These are phyloP conservation scores for Bolinopsis microptera DNA, from an alignment of 37 sponge, comb jelly and placozoan species.

Conservation along the genomic window DNA sequence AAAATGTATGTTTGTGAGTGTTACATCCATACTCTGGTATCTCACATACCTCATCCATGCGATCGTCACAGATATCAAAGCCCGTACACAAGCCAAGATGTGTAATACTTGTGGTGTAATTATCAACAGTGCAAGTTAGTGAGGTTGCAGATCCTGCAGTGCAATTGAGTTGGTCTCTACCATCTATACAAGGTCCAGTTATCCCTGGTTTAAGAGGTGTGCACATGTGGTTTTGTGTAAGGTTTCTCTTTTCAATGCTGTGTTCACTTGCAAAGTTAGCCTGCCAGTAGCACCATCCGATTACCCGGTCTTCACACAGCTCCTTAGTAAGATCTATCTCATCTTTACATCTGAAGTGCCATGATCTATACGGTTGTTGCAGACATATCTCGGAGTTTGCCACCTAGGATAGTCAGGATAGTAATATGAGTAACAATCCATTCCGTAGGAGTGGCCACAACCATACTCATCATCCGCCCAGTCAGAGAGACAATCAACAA, in stretches of 20 bases:
- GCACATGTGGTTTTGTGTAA: not conserved
- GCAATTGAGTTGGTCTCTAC: conserved; percentile 1
- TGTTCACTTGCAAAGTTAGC: not conserved
- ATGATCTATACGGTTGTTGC: not conserved
- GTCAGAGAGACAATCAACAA: not conserved
- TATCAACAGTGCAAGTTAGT: not conserved
- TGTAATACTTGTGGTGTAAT: not conserved
- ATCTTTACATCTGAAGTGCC: not conserved
- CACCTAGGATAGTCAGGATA: not conserved
- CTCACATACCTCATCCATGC: not conserved
- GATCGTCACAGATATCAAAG: not conserved
- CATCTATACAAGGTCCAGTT: not conserved
- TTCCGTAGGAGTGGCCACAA: not conserved
- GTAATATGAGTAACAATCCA: not conserved
- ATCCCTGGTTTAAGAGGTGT: not conserved
- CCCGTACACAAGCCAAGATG: not conserved
- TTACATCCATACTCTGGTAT: not conserved
- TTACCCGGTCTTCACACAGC: not conserved
- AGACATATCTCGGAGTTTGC: conserved; percentile 5
- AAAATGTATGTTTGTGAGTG: not conserved
- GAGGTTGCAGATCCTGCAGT: not conserved
- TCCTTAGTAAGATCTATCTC: not conserved
- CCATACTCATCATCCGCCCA: conserved; percentile 8
- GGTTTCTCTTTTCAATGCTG: not conserved
- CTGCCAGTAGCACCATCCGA: not conserved